Base-by-base conservation (phyloP, 2,888 invertebrate genomes). In the Oscheius onirici region DNA sequence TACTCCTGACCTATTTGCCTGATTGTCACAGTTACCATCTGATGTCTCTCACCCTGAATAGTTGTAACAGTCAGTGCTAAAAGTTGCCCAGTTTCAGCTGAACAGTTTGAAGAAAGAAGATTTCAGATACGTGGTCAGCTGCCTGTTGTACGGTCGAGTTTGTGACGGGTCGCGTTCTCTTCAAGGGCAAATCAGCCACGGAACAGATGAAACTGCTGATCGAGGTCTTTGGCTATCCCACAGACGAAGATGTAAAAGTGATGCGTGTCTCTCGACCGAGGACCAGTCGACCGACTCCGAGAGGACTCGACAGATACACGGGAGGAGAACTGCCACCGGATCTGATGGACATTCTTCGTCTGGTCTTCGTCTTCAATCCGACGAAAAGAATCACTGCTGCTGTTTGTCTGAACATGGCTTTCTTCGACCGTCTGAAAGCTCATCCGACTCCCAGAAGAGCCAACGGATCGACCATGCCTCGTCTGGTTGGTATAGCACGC, bases 111-210 rank as follows among this genome's bases (percentile, higher is more conserved):
- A 52, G 6, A 57, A 34, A 11, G 17, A 11, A 52, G 5, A 5
- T 63, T n/a, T n/a, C n/a, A n/a, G 84, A 84, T 55, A 57, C 73
- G 43, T 85, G 85, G 85, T 77, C 85, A 11, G 79, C 78, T n/a
- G 81, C 77, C 6, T 83, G 84, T 44, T 81, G 83, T n/a, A 67
- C 80, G 17, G 79, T 75, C 17, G 83, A 84, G 54, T 69, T 85
- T 26, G 68, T 75, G 11, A 68, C 75, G 5, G 74, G 76, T 63
- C 70, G 67, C 2, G 57, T 76, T 0, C 69, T 84, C 13, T 76
- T 84, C 34, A 69, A 69, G 28, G 83, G 83, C 24, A 73, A 70
- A 24, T 70, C 70, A 44, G 71, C 77, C 8, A 65, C 75, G 22
- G 81, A 82, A 54, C 84, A 84, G 69, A 80, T 76, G 55, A 66